Percentiles rank a stretch among this genome's conserved stretches.
phyloP scores from a whole-genome alignment of 1,140 invertebrate species.

The Philopotamus ludificatus region DNA sequence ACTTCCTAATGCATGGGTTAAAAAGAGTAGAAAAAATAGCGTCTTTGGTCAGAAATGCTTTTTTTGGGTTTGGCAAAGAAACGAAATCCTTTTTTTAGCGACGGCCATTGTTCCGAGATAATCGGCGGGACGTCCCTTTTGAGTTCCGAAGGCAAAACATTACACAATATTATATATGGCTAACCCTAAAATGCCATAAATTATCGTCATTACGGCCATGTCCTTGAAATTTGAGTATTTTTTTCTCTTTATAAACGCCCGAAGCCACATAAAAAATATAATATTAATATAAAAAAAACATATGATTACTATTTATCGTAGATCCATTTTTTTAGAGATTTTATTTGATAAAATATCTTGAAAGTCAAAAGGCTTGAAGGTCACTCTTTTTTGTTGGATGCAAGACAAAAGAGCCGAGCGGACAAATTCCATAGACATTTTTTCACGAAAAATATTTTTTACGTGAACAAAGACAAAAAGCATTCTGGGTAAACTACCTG shows the following conservation, averaged over 20 bases:
- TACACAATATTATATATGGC: conserved; percentile 3
- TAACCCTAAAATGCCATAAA: conserved; percentile 35
- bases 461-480: neutral
- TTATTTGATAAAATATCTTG: neutral
- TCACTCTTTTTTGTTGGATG: neutral
- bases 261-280: neutral
- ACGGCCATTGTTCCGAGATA: conserved; percentile 38
- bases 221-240: neutral
- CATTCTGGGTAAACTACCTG: too few relatives aligned
- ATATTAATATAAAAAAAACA: too few relatives aligned
- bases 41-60: conserved; percentile 27
- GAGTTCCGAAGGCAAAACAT: conserved; percentile 9
- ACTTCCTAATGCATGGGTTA: conserved; percentile 37
- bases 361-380: conserved; percentile 11
- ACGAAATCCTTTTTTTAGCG: conserved; percentile 33
- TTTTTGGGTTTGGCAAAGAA: conserved; percentile 34
- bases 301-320: neutral
- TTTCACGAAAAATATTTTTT: neutral
- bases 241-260: neutral
- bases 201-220: conserved; percentile 32
- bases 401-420: neutral
- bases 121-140: conserved; percentile 21
- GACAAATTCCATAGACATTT: neutral
- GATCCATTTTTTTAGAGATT: neutral
- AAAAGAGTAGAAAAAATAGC: conserved; percentile 31